Evolutionary conservation across 1,140 invertebrate species (phyloP).

Genomic region (Drosophila sechellia): DNA sequence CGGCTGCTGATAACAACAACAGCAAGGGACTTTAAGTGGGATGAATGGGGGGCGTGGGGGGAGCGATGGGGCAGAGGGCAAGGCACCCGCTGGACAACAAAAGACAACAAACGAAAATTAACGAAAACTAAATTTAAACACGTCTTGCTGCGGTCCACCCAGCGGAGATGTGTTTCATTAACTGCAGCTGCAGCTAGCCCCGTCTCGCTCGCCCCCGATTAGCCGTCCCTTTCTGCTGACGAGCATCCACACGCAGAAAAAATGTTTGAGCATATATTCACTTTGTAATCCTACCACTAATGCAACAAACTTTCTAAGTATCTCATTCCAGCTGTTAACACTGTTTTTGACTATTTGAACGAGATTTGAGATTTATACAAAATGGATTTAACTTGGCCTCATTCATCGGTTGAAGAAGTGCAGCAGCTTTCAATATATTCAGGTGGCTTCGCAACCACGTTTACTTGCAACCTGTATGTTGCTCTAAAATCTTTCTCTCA

Average conservation of each 20-base stretch:
- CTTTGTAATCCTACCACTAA: too few relatives aligned
- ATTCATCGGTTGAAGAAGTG: too few relatives aligned
- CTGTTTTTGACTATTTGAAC: too few relatives aligned
- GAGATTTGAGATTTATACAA: too few relatives aligned
- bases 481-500: too few relatives aligned
- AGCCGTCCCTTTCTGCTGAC: constrained; percentile 9
- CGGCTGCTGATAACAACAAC: constrained; percentile 54
- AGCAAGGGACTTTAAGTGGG: not conserved
- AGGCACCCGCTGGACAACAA: constrained; percentile 42
- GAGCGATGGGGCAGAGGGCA: not conserved
- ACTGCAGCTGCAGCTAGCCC: constrained; percentile 35
- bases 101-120: constrained; percentile 75
- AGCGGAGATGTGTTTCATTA: constrained; percentile 53
- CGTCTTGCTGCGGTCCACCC: constrained; percentile 68
- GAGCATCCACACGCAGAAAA: not conserved
- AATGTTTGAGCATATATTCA: too few relatives aligned
- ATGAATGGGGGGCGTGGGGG: not conserved
- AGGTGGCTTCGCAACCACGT: too few relatives aligned
- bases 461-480: too few relatives aligned
- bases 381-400: too few relatives aligned
- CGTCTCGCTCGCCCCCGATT: constrained; percentile 1
- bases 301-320: too few relatives aligned
- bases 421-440: too few relatives aligned
- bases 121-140: constrained; percentile 80
- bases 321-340: too few relatives aligned